Conservation (phyloP, 2,888 invertebrate genomes). For the Azorinus chamasolen region DNA sequence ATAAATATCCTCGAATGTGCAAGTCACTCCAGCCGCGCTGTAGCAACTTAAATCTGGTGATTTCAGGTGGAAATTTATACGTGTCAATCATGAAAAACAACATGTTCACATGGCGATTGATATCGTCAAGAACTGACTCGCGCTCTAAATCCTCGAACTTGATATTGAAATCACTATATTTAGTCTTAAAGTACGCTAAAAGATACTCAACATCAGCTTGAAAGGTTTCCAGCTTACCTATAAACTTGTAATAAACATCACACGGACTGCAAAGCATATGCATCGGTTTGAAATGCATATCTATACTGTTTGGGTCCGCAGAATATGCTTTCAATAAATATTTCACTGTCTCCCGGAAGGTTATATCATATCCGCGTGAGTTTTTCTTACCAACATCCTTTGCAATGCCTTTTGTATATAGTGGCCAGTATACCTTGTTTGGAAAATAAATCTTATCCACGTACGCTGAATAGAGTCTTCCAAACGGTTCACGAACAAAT, state of each 20-base stretch:
- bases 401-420: conserved; percentile 58
- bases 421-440: conserved; percentile 70
- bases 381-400: conserved; percentile 7
- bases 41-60: conserved; percentile 49
- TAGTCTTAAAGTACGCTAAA: conserved; percentile 46
- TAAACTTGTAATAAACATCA: conserved; percentile 64
- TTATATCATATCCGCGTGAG: conserved; percentile 72
- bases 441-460: conserved; percentile 75
- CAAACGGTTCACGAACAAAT: conserved; percentile 74
- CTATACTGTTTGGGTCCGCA: conserved; percentile 23
- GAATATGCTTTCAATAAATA: conserved; percentile 58
- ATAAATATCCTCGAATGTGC: conserved; percentile 72
- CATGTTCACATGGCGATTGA: conserved; percentile 32
- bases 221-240: conserved; percentile 72
- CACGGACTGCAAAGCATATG: conserved; percentile 71
- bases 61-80: conserved; percentile 56
- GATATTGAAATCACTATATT: conserved; percentile 54
- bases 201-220: conserved; percentile 59
- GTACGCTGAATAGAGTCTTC: conserved; percentile 73
- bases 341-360: conserved; percentile 72
- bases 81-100: conserved; percentile 53
- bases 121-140: conserved; percentile 61
- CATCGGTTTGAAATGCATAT: conserved; percentile 68
- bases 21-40: conserved; percentile 70
- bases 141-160: conserved; percentile 66